Base-by-base conservation (phyloP, 2,888 invertebrate genomes). In the Alitta virens region DNA sequence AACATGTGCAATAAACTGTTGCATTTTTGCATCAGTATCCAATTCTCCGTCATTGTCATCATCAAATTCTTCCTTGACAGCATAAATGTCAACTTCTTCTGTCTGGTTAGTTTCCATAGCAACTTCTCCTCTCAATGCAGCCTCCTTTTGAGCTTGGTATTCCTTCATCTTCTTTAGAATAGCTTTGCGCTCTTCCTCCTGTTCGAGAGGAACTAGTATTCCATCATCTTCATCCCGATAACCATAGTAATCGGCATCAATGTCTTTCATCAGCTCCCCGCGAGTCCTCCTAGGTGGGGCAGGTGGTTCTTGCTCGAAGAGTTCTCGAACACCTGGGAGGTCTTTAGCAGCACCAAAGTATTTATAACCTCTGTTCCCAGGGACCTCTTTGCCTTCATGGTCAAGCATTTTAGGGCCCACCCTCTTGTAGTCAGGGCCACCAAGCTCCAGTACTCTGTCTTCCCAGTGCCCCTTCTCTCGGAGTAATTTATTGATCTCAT, bases 191-290 rank as follows among this genome's bases (percentile, higher is more conserved):
- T 96, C 94, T 38, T 88, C 88, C 65, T 87, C 87, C 70, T 87
- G 85, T 82, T 99, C 99, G 2, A 94, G 79, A 0, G 97, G 97
- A 67, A 92, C 85, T 51, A 99, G 84, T 57, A 97, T 87, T 0
- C 98, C 98, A 81, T 99, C 99, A 77, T 99, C 99, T 74, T 99
- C 99, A 82, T 99, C 99, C 74, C 96, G 85, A 82, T 96, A 98
- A 0, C 99, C 99, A 83, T 99, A 99, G 84, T 99, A 99, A 83
- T 96, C 95, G 0, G 98, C 97, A 84, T 99, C 98, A 43, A 99
- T 93, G 78, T 97, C 92, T 72, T 94, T 91, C 96, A 98, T 97
- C 56, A 99, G 85, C 80, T 99, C 98, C 0, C 92, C 94, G 58
- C 98, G 87, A 0, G 95, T 94, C 83, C 94, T 93, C 25, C 94